These are phyloP conservation scores for Cavia porcellus DNA, from an alignment of 2,113 vertebrate species.

Conservation along the genomic window DNA sequence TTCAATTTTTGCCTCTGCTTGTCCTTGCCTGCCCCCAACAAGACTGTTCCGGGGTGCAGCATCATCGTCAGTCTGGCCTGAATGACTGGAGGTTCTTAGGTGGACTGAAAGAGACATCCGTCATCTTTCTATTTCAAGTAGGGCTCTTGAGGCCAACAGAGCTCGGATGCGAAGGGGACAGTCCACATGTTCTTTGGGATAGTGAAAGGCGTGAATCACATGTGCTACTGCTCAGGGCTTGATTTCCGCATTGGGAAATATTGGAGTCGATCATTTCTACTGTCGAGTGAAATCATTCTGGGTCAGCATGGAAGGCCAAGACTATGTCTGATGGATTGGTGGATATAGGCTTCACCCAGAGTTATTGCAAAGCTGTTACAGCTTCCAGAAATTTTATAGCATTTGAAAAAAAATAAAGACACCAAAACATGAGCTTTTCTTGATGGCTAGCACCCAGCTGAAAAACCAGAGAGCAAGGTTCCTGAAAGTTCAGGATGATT, in stretches of 20 bases:
- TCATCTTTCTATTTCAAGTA: not conserved
- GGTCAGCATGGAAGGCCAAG: not conserved
- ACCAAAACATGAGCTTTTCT: not conserved
- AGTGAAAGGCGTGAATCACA: not conserved
- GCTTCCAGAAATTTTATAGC: not conserved
- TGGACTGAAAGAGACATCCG: not conserved
- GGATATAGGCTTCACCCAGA: not conserved
- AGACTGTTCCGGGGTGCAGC: not conserved
- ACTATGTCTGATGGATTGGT: not conserved
- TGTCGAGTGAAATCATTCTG: not conserved
- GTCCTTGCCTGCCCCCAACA: slow-evolving; percentile 17
- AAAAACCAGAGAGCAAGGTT: not conserved
- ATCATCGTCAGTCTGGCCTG: not conserved
- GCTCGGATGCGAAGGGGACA: not conserved
- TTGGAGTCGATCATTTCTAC: not conserved
- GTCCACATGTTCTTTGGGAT: not conserved
- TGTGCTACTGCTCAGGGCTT: not conserved
- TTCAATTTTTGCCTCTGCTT: slow-evolving; percentile 61
- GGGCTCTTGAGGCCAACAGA: not conserved
- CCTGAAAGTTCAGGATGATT: not conserved
- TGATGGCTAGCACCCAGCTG: not conserved
- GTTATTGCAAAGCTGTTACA: not conserved
- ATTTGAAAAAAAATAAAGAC: not conserved
- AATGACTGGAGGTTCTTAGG: not conserved
- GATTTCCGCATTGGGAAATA: not conserved